A percentile compares a stretch with the other conserved stretches of the same genome.
These are phyloP conservation scores for Scaptomyza parva DNA, from an alignment of 2,888 invertebrate species.

Conservation along the genomic window DNA sequence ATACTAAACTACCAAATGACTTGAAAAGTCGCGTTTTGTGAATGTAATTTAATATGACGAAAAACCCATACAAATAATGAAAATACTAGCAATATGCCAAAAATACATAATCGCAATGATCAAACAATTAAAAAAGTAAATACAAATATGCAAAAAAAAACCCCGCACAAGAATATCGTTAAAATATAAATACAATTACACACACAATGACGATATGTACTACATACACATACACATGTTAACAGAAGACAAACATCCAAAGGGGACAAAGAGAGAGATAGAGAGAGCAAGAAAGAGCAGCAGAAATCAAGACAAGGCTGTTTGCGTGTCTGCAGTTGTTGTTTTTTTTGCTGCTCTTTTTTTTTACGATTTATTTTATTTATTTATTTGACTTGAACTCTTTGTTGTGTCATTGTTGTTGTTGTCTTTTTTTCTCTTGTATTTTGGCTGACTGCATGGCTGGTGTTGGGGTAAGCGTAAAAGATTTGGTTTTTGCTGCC, in stretches of 20 bases:
- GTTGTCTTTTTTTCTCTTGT: no score
- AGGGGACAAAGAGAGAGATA: neutral
- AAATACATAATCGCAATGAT: neutral
- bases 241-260: neutral
- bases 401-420: no score
- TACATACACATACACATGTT: neutral
- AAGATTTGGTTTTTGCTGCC: slow-evolving; percentile 18
- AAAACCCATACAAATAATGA: no score
- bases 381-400: slow-evolving; percentile 44
- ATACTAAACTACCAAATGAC: neutral
- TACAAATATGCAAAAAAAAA: neutral
- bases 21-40: neutral
- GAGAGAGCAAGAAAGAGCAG: neutral
- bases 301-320: slow-evolving; percentile 31
- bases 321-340: slow-evolving; percentile 32
- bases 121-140: slow-evolving; percentile 8
- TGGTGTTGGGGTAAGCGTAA: neutral
- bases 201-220: neutral
- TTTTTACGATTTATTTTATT: slow-evolving; percentile 34
- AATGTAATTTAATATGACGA: no score
- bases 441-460: slow-evolving; percentile 4
- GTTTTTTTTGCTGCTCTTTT: neutral
- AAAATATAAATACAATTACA: slow-evolving; percentile 1
- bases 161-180: slow-evolving; percentile 3
- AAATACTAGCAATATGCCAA: neutral